Conservation (phyloP, 1,140 invertebrate species). For the Ylistrum balloti region DNA sequence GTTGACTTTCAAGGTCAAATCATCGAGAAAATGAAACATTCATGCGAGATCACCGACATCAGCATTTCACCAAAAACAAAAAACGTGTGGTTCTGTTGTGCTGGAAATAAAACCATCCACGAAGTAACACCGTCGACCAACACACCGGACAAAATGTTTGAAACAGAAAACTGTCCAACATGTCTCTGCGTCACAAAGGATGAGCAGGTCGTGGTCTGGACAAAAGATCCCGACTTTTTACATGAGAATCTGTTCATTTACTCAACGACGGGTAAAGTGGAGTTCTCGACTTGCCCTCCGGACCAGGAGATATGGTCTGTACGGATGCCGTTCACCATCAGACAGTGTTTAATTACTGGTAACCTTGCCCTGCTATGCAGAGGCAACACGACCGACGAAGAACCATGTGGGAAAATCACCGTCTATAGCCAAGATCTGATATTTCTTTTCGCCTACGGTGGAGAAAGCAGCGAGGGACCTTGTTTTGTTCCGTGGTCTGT, state of each 20-base stretch:
- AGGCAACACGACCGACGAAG: not conserved
- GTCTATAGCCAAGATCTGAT: not conserved
- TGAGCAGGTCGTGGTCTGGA: not conserved
- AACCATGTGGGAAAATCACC: not conserved
- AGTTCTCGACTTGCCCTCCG: not conserved
- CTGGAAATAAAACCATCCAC: not conserved
- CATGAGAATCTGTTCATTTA: not conserved
- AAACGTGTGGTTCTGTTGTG: not conserved
- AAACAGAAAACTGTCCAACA: slow-evolving; percentile 1
- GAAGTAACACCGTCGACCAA: not conserved
- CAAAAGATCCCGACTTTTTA: not conserved
- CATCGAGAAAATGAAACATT: not conserved
- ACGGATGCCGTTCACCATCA: not conserved
- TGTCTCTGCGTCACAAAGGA: not conserved
- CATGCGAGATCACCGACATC: not conserved
- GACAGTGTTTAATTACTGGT: not conserved
- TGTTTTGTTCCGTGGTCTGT: not conserved
- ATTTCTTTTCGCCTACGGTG: not conserved
- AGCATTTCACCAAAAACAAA: not conserved
- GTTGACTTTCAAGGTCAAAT: not conserved
- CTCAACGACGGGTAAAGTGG: not conserved
- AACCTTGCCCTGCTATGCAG: not conserved
- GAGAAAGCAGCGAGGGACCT: not conserved
- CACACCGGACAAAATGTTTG: not conserved
- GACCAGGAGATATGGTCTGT: not conserved